A percentile compares a stretch with the other conserved stretches of the same genome.
Conservation (phyloP, 2,888 invertebrate genomes). For the Macrosoma leucophasiata region DNA sequence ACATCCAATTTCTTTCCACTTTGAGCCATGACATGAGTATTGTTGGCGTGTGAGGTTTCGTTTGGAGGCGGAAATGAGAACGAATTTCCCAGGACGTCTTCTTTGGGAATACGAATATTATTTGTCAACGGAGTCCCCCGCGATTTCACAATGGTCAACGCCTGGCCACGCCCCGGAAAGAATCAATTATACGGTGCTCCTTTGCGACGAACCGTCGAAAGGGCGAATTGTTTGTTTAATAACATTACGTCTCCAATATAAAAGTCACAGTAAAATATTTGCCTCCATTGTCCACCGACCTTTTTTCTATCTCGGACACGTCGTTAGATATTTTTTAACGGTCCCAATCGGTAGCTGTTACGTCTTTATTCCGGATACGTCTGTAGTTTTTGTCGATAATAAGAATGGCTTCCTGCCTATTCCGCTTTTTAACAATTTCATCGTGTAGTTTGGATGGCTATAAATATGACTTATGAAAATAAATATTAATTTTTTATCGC, state of each 20-base stretch:
- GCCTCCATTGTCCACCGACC: slow-evolving; percentile 50
- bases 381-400: slow-evolving; percentile 58
- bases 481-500: too few relatives aligned
- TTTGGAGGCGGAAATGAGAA: slow-evolving; percentile 68
- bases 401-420: slow-evolving; percentile 53
- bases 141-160: slow-evolving; percentile 48
- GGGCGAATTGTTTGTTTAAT: slow-evolving; percentile 75
- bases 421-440: slow-evolving; percentile 55
- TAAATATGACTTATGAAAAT: slow-evolving; percentile 53
- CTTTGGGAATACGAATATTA: slow-evolving; percentile 59
- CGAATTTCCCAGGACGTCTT: slow-evolving; percentile 58
- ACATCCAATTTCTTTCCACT: slow-evolving; percentile 67
- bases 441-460: slow-evolving; percentile 37
- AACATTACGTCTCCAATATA: slow-evolving; percentile 64
- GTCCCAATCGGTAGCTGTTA: slow-evolving; percentile 47
- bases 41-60: slow-evolving; percentile 58
- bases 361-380: slow-evolving; percentile 55
- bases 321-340: slow-evolving; percentile 48
- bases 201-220: slow-evolving; percentile 63
- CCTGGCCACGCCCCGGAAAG: slow-evolving; percentile 61
- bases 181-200: slow-evolving; percentile 70
- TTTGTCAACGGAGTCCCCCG: slow-evolving; percentile 47
- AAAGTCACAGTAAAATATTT: slow-evolving; percentile 66
- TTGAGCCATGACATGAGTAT: slow-evolving; percentile 53
- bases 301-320: slow-evolving; percentile 60